Base-by-base conservation (phyloP, 2,888 invertebrate species). In the Melieria omissa region DNA sequence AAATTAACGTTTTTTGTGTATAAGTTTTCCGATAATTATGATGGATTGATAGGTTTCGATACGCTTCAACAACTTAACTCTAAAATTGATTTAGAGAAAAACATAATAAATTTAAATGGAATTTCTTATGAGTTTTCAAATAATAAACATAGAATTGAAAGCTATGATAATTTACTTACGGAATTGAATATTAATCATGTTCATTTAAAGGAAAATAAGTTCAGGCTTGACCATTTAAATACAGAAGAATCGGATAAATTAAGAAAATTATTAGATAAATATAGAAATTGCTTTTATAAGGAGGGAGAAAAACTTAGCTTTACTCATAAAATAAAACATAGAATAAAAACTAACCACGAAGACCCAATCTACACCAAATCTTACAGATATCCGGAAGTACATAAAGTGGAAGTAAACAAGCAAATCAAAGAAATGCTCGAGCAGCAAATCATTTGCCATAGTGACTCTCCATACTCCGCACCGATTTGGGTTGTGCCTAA, bases 221-320 rank as follows among this genome's bases (percentile, higher is more conserved):
- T 41, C 42, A 60, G 60, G 42, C 60, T 60, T 60, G 41, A 60
- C 4, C 44, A 60, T 9, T 42, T 60, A 16, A 60, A 60, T n/a
- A 9, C 29, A 5, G 60, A 60, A 60, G 61, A 61, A 61, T 61
- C 6, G 45, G 8, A 61, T 4, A 61, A 61, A 44, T 44, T 61
- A 12, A 16, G 44, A 61, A 45, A 44, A 61, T 9, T 60, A 41
- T 60, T 41, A 10, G 41, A 61, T 9, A 12, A 61, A 61, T 61
- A 44, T 46, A 61, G 14, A 45, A 61, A 1, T 45, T 12, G 88
- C 87, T 88, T 88, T 52, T 45, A 55, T n/a, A 61, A 45, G n/a
- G 55, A 55, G 42, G 42, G 55, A 42, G 55, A 55, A 12, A 55
- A 41, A 66, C 55, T 65, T 29, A 45, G 60, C 8, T 60, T 58